Evolutionary conservation across 1,140 invertebrate species (phyloP).

Genomic region (Anastatus disparis): DNA sequence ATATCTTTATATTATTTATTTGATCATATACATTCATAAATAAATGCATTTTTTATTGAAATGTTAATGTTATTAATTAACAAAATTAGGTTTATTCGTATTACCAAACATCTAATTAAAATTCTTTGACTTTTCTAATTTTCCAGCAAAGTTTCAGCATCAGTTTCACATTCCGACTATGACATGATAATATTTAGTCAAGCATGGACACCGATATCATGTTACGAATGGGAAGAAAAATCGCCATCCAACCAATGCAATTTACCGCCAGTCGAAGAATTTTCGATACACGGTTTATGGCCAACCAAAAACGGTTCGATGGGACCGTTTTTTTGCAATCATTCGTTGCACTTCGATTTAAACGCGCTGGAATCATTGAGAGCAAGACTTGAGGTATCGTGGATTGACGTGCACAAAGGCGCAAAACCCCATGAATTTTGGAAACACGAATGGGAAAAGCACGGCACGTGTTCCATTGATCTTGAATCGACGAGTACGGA

Average conservation of each 20-base stretch:
- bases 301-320: constrained; percentile 75
- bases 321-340: constrained; percentile 78
- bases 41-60: no score
- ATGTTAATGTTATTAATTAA: no score
- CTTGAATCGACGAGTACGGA: constrained; percentile 73
- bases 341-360: constrained; percentile 73
- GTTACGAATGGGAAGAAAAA: constrained; percentile 75
- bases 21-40: no score
- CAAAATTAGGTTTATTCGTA: no score
- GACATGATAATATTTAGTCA: constrained; percentile 84
- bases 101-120: no score
- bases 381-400: constrained; percentile 72
- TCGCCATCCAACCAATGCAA: constrained; percentile 71
- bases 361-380: constrained; percentile 71
- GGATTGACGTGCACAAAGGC: constrained; percentile 79
- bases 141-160: no score
- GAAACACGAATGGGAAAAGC: constrained; percentile 87
- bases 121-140: no score
- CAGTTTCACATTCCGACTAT: no score
- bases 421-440: constrained; percentile 73
- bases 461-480: constrained; percentile 81
- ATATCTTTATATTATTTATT: no score
- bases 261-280: constrained; percentile 72
- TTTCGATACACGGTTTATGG: constrained; percentile 88
- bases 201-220: constrained; percentile 82